These are phyloP conservation scores for Paguma larvata DNA, from an alignment of 2,797 vertebrate species.

Conservation along the genomic window DNA sequence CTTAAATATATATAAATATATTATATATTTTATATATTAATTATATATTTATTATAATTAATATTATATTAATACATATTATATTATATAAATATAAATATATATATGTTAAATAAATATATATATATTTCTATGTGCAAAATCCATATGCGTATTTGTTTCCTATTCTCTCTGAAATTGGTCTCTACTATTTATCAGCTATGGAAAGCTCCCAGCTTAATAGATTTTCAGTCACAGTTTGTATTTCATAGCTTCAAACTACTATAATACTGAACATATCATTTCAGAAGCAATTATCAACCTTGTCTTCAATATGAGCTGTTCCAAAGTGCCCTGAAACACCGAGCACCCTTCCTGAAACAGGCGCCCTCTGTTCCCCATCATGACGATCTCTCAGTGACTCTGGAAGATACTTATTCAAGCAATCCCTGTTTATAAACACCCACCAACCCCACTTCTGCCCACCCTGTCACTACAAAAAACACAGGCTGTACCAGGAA, in stretches of 20 bases:
- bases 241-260: slow-evolving; percentile 38
- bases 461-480: background rate
- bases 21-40: background rate
- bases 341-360: background rate
- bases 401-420: background rate
- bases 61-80: too few relatives aligned
- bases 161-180: slow-evolving; percentile 72
- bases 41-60: too few relatives aligned
- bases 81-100: background rate
- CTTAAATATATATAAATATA: background rate
- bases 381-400: background rate
- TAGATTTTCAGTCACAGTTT: slow-evolving; percentile 65
- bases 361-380: background rate
- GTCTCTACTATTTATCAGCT: slow-evolving; percentile 72
- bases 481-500: background rate
- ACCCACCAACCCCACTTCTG: background rate
- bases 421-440: background rate
- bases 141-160: slow-evolving; percentile 63
- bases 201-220: slow-evolving; percentile 56
- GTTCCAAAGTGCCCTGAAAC: background rate
- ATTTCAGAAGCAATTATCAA: slow-evolving; percentile 68
- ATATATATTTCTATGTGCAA: slow-evolving; percentile 65
- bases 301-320: background rate
- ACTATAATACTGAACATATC: slow-evolving; percentile 37
- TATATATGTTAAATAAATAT: background rate